These are phyloP conservation scores for Labeo rohita DNA, from an alignment of 2,113 vertebrate species.

Conservation along the genomic window DNA sequence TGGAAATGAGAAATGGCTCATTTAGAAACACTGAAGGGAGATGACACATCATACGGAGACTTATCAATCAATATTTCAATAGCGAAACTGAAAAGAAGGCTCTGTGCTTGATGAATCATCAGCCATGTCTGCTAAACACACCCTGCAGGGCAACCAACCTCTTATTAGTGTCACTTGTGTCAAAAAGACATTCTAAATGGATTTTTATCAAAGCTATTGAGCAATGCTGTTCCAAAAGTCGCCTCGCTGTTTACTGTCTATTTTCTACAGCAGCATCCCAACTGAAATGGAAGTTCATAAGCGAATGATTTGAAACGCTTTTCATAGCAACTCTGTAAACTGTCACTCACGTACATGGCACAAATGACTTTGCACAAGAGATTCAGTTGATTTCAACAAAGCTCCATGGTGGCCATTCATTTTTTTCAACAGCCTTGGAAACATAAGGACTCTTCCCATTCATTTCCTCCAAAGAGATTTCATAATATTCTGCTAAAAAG, in stretches of 20 bases:
- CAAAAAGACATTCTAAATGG: slow-evolving; percentile 1
- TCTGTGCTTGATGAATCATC: slow-evolving; percentile 49
- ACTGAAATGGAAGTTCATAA: slow-evolving; percentile 5
- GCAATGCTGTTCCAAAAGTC: not conserved
- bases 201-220: slow-evolving; percentile 9
- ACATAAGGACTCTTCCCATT: not conserved
- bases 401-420: not conserved
- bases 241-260: not conserved
- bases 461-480: not conserved
- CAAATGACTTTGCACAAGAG: not conserved
- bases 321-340: not conserved
- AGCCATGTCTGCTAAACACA: slow-evolving; percentile 49
- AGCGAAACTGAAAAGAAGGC: slow-evolving; percentile 33
- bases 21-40: slow-evolving; percentile 46
- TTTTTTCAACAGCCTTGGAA: not conserved
- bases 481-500: not conserved
- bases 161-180: slow-evolving; percentile 46
- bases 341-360: not conserved
- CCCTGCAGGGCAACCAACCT: slow-evolving; percentile 49
- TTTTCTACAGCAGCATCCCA: not conserved
- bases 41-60: slow-evolving; percentile 50
- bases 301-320: not conserved
- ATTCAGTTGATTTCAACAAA: not conserved
- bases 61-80: slow-evolving; percentile 58
- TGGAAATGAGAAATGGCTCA: slow-evolving; percentile 45